Evolutionary conservation across 2,888 invertebrate species (phyloP).

Genomic region (Limnephilus rhombicus): DNA sequence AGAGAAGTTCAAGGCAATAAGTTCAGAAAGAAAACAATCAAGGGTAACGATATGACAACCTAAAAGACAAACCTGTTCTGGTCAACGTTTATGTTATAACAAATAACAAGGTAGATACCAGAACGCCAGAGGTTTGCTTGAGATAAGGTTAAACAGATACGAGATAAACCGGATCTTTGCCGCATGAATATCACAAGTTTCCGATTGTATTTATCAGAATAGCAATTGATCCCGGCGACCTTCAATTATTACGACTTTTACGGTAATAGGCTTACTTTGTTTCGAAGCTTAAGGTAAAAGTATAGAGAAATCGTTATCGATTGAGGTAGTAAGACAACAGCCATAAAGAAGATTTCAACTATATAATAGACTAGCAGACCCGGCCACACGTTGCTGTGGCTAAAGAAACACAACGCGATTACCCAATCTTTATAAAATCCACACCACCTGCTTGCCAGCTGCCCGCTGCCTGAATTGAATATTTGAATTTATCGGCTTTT

Average conservation of each 20-base stretch:
- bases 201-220: neutral
- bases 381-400: too few species aligned
- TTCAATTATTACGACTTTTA: neutral
- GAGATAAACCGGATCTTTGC: neutral
- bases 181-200: neutral
- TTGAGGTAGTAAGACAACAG: too few species aligned
- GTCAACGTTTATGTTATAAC: neutral
- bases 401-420: too few species aligned
- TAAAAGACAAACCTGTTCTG: neutral
- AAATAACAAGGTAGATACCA: neutral
- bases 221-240: slow-evolving; percentile 5
- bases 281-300: neutral
- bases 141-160: neutral
- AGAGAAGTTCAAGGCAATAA: neutral
- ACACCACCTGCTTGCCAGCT: too few species aligned
- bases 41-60: neutral
- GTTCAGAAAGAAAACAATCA: neutral
- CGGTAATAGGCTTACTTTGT: neutral
- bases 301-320: neutral
- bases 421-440: too few species aligned
- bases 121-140: neutral
- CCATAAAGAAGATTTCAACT: neutral
- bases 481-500: too few species aligned
- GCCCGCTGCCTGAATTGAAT: too few species aligned
- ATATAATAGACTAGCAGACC: too few species aligned